Base-by-base conservation (phyloP, 2,797 vertebrate genomes). In the Botia kubotai region DNA sequence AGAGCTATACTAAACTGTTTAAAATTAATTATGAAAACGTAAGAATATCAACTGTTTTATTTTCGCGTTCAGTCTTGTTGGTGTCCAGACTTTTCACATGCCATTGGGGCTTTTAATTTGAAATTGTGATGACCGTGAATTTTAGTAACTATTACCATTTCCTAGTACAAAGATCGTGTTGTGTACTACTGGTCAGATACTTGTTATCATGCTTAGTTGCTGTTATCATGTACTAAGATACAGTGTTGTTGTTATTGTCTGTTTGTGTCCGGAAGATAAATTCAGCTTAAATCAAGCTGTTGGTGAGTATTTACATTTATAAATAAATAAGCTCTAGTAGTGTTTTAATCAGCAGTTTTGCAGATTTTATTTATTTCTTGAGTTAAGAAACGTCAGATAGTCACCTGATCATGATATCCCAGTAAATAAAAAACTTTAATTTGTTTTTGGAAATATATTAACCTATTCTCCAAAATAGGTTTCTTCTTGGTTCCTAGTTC, bases 21-120 rank as follows among this genome's bases (percentile, higher is more conserved):
- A 33, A 33, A 33, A 33, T 33, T 0, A 5, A 33, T 33, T 3
- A 33, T 33, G 3, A 33, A 33, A 33, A 33, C 3, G 3, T 33
- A 33, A 33, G 33, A 33, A 3, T 33, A 33, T 33, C 33, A 33
- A 33, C 6, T 39, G 6, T 39, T 39, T 39, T 39, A 7, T 39
- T 57, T 58, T 58, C 0, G 19, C 43, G 11, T 46, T 6, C 21
- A 1, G 11, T 21, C 6, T n/a, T 3, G 11, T 60, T 48, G 68
- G 23, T 11, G 26, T 4, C 4, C 7, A 39, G 68, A 53, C 68
- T 63, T 79, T 71, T 62, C 62, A 62, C 43, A 2, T 16, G 4
- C 4, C 0, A 5, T 33, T 5, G 12, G 0, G 8, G 3, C 76
- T 71, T 62, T 79, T 79, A 79, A 39, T 55, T 72, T 79, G 77